phyloP scores from a whole-genome alignment of 2,113 vertebrate genomes.

The Thryonomys swinderianus region DNA sequence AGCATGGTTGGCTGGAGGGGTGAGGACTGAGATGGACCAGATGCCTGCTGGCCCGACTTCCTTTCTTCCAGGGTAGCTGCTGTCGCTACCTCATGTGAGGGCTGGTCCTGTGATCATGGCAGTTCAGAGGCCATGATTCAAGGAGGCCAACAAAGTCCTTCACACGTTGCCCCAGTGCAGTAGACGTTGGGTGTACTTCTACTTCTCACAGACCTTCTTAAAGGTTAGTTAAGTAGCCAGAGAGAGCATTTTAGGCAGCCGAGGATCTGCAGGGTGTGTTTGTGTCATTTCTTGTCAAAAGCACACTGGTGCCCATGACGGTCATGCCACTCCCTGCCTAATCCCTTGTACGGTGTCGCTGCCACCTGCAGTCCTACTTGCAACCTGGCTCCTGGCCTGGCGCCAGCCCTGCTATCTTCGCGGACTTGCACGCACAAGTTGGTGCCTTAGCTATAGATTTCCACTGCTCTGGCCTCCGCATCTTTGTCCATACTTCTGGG shows the following conservation, averaged over 20 bases:
- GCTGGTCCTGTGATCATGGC: not conserved
- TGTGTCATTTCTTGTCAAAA: not conserved
- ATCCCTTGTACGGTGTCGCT: not conserved
- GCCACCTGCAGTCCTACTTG: not conserved
- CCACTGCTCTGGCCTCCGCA: not conserved
- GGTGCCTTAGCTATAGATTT: not conserved
- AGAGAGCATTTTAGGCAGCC: not conserved
- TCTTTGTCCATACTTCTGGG: not conserved
- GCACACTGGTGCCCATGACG: not conserved
- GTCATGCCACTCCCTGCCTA: not conserved
- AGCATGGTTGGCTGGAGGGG: too few species aligned
- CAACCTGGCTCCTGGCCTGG: not conserved
- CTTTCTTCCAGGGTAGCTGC: not conserved
- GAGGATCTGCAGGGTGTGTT: not conserved
- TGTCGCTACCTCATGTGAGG: not conserved
- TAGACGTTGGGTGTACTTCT: not conserved
- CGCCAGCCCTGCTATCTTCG: not conserved
- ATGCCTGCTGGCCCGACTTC: not conserved
- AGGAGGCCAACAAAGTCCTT: not conserved
- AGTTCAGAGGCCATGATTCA: not conserved
- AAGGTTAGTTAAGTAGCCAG: not conserved
- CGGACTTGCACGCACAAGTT: not conserved
- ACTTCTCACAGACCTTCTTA: not conserved
- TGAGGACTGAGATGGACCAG: not conserved
- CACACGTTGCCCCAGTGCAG: too few species aligned